Base-by-base conservation (phyloP, 2,113 vertebrate species). In the Stegostoma tigrinum region DNA sequence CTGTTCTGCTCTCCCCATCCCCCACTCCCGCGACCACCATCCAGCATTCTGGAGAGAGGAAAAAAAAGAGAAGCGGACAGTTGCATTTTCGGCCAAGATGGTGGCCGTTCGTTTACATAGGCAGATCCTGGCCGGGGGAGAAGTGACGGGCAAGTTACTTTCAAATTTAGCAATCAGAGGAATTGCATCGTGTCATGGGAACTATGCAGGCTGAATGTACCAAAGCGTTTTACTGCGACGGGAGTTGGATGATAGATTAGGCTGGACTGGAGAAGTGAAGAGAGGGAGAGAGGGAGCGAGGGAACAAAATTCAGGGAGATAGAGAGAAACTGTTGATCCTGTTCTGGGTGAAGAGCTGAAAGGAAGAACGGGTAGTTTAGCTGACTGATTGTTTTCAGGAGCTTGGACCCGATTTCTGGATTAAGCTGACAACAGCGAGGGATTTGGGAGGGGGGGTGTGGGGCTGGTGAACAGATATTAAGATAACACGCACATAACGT, bases 81-180 rank as follows among this genome's bases (percentile, higher is more conserved):
- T 95, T 95, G 94, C 66, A 75, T 48, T 75, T 90, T 70, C 24
- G 34, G 42, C 45, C 67, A 95, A 95, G 94, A 95, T 95, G 94
- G 94, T 95, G 94, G 94, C 34, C 3, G 68, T 52, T 48, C 52
- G 48, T 48, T 72, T 72, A 95, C 38, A 95, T 70, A 70, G 48
- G 7, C 23, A 48, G 12, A 23, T 24, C 30, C 66, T 27, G 10
- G 24, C 7, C 14, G 64, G 27, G 23, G 12, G 72, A 68, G 94
- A 61, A 52, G 61, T 52, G 87, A 61, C 12, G 34, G 27, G 17
- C 27, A 42, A 94, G 7, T 42, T 94, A 45, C n/a, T 67, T 66
- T 68, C 64, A 17, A 3, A 24, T 42, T 52, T 34, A 14, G 27
- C 48, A 42, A 2, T 95, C 64, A 15, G 23, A 45, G 42, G 94